Evolutionary conservation across 1,140 invertebrate genomes (phyloP), one percentile per base, ranked within the genome.

Genomic region (Lucilia sericata): DNA sequence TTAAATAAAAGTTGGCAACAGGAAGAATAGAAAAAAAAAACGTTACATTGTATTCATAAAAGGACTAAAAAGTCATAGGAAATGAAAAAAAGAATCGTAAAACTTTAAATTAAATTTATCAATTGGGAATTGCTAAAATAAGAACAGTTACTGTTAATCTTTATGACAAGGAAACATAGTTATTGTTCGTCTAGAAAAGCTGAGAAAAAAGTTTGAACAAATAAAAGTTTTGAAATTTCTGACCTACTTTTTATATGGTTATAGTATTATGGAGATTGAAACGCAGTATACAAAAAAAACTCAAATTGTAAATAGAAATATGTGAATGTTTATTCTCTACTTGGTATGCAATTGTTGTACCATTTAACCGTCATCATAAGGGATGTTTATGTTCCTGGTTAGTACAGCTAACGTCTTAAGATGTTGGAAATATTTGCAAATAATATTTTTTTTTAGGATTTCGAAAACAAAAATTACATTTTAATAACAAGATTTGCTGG

Each of bases 21-120:
- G 51, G 8, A n/a, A 55, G 12, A 8, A 42, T 42, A 42, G 10
- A n/a, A 60, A n/a, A 8, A 9, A 60, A n/a, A 19, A 70, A 70
- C 65, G 21, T 70, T 70, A 21, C 19, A 70, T 70, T 70, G 65
- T 70, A 70, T 70, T 70, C 4, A n/a, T 25, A 21, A 21, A 21
- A 70, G 0, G 5, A 70, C 7, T 8, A 70, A 70, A 70, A 70
- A 70, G 42, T 8, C 42, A 42, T 3, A 42, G 5, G 21, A 70
- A 30, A 30, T 30, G 25, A 30, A 30, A 70, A 70, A 70, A 25
- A 21, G n/a, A 70, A 70, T 19, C 34, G 17, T 80, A 80, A 80
- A 80, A 80, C 76, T 80, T 80, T 80, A 80, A 80, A 80, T 80
- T 80, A 80, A 80, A 80, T 80, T 80, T 80, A 80, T 80, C 76